Evolutionary conservation across 2,888 invertebrate species (phyloP).

Genomic region (Amphipyra berbera): DNA sequence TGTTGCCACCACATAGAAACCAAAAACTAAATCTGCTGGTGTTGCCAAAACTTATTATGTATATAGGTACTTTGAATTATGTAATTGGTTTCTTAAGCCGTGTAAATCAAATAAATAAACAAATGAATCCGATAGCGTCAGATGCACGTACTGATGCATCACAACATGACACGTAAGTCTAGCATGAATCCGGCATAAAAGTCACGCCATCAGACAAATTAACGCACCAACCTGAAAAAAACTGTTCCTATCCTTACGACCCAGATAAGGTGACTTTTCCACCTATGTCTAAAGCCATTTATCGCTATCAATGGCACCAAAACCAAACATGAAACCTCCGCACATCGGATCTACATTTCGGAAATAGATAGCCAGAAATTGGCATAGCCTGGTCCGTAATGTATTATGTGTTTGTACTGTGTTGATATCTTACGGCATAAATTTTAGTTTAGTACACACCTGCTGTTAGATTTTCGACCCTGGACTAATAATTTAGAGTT

Average conservation of each 20-base stretch:
- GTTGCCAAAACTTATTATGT: no score
- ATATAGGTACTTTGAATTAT: no score
- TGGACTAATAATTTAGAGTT: constrained; percentile 11
- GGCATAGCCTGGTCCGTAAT: constrained; percentile 45
- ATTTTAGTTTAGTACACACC: constrained; percentile 37
- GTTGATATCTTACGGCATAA: constrained; percentile 50
- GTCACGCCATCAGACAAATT: no score
- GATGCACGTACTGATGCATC: no score
- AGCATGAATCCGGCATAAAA: no score
- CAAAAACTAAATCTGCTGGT: no score
- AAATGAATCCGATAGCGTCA: no score
- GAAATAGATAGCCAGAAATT: constrained; percentile 47
- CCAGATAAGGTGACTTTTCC: constrained; percentile 14
- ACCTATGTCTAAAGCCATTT: constrained; percentile 18
- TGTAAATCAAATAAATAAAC: no score
- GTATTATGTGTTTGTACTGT: constrained; percentile 52
- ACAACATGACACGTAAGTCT: no score
- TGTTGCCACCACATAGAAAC: no score
- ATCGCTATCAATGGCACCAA: constrained; percentile 33
- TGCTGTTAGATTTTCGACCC: constrained; percentile 17
- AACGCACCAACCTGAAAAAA: not conserved
- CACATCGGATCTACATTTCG: constrained; percentile 48
- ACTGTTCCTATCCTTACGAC: constrained; percentile 30
- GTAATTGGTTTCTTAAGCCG: no score
- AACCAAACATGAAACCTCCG: no score